phyloP scores from a whole-genome alignment of 2,113 vertebrate genomes.

The Alethe diademata region DNA sequence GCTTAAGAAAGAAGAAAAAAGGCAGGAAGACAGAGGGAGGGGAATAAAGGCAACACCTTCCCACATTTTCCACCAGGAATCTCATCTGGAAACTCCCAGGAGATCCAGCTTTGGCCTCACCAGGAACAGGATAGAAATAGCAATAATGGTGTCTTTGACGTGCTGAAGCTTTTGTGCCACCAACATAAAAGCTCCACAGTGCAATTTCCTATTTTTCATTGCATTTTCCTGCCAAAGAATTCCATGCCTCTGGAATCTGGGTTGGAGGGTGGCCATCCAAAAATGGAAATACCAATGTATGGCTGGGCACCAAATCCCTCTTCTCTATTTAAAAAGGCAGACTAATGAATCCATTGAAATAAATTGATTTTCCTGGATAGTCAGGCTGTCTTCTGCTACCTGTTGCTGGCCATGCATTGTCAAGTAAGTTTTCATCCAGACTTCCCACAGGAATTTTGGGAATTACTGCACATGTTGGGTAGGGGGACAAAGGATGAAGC shows the following conservation, averaged over 20 bases:
- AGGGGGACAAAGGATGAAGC: background rate
- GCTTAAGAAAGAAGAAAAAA: background rate
- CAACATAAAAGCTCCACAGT: accelerated
- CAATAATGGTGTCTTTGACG: accelerated
- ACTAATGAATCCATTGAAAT: background rate
- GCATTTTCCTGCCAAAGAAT: background rate
- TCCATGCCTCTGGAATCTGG: background rate
- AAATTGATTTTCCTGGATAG: background rate
- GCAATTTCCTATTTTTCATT: background rate
- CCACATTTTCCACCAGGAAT: background rate
- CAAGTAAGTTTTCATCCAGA: background rate
- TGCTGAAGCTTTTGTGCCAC: background rate
- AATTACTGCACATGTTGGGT: background rate
- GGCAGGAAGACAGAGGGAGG: background rate
- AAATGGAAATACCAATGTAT: background rate
- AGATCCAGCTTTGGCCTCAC: background rate
- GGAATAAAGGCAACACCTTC: background rate
- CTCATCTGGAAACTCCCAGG: background rate
- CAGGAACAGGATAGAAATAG: background rate
- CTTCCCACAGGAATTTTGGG: background rate
- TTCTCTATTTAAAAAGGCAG: background rate
- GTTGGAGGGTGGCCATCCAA: background rate
- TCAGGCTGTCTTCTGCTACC: background rate
- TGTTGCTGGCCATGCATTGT: background rate
- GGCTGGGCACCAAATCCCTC: background rate